Base-by-base conservation (phyloP, 2,113 vertebrate species). In the Thamnaconus septentrionalis region DNA sequence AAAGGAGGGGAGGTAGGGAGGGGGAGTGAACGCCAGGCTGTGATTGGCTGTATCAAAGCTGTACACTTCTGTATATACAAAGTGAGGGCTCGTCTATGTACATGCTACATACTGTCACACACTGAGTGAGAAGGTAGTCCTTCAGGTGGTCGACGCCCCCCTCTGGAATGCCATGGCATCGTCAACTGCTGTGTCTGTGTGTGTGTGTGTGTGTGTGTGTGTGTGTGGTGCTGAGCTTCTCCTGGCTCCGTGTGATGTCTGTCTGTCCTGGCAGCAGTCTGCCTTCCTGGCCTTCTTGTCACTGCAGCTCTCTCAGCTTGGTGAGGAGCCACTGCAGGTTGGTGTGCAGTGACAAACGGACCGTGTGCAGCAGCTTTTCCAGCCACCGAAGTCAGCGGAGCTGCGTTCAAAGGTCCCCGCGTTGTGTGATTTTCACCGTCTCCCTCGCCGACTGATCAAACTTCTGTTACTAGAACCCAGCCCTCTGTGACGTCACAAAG, bases 41-140 rank as follows among this genome's bases (percentile, higher is more conserved):
- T 83, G 73, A 87, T 79, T 78, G 82, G 69, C 79, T 73, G 86
- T 88, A 87, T 89, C 82, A 89, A 90, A 89, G 80, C 77, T 88
- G 75, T 81, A 85, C 85, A 86, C 65, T 47, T 83, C 44, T 42
- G 39, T 89, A 80, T 82, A 78, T 83, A 87, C 82, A 88, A 74
- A 82, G 69, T 78, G 75, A 80, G 69, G 76, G 59, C 61, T 84
- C 67, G 49, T 79, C 79, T 88, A 87, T 87, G 79, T 88, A 87
- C 89, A 89, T 85, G 89, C 89, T 87, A 89, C 89, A 89, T 84
- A 81, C 79, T 65, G 75, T 72, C 81, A 81, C 82, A 74, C 78
- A 82, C 83, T 87, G 61, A 71, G 73, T 73, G 56, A 67, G 69
- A 65, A 69, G 68, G 71, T 60, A 64, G 78, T 77, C 60, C 5